These are phyloP conservation scores for Ectropis crepuscularia DNA, from an alignment of 2,888 invertebrate genomes.

Conservation along the genomic window DNA sequence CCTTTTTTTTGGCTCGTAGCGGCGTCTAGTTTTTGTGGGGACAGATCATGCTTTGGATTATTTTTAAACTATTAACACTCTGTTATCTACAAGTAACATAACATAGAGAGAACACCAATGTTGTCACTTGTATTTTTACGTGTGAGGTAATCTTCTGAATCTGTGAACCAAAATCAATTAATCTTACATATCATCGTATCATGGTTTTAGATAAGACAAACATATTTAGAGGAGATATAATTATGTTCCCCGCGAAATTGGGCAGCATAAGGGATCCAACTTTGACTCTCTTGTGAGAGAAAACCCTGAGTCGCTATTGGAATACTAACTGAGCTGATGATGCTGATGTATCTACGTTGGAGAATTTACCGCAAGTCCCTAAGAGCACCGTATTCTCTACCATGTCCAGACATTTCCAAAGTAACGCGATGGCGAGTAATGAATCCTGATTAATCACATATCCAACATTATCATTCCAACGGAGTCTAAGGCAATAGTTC, in stretches of 20 bases:
- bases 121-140: too few relatives aligned
- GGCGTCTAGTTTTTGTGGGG: conserved; percentile 23
- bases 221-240: too few relatives aligned
- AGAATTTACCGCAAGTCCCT: conserved; percentile 5
- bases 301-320: too few relatives aligned
- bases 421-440: conserved; percentile 21
- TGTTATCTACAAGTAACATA: neutral
- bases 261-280: too few relatives aligned
- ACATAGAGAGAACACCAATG: too few relatives aligned
- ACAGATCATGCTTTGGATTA: conserved; percentile 1
- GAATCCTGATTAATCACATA: conserved; percentile 26
- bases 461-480: conserved; percentile 15
- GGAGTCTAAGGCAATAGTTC: conserved; percentile 15
- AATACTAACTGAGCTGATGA: too few relatives aligned
- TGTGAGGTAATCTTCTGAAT: too few relatives aligned
- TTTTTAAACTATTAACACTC: conserved; percentile 6
- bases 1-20: conserved; percentile 18
- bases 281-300: too few relatives aligned
- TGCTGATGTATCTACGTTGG: neutral
- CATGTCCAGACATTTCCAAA: conserved; percentile 18
- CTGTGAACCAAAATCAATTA: too few relatives aligned
- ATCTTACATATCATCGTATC: too few relatives aligned
- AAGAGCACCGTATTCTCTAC: conserved; percentile 13
- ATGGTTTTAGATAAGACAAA: too few relatives aligned
- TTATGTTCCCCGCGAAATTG: too few relatives aligned